phyloP scores from a whole-genome alignment of 2,888 invertebrate species.

The Drosophila paranaensis region DNA sequence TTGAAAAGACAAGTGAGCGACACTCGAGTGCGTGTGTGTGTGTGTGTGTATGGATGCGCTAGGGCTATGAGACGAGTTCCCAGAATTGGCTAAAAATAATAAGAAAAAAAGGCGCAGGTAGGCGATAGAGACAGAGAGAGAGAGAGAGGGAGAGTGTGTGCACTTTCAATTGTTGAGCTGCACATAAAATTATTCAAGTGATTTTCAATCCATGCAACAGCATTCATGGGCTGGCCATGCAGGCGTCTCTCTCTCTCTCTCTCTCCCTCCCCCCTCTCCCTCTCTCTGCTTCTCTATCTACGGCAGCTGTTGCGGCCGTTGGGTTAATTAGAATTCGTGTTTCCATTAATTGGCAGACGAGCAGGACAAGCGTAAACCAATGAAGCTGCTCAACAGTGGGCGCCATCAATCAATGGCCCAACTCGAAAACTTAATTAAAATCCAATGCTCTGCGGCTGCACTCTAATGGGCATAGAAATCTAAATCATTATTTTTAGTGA shows the following conservation, averaged over 20 bases:
- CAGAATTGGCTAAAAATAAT: slow-evolving; percentile 9
- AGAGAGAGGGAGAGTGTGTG: not conserved
- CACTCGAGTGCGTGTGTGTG: not conserved
- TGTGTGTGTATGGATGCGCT: not conserved
- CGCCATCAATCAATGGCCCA: slow-evolving; percentile 45
- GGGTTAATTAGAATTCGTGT: slow-evolving; percentile 45
- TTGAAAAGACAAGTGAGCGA: slow-evolving; percentile 47
- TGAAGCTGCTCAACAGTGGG: not conserved
- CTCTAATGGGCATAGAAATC: slow-evolving; percentile 19
- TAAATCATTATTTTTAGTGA: slow-evolving; percentile 18
- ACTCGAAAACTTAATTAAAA: slow-evolving; percentile 66
- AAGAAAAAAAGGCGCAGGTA: slow-evolving; percentile 7
- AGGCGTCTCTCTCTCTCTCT: not conserved
- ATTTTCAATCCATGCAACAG: not conserved
- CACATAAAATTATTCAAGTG: slow-evolving; percentile 38
- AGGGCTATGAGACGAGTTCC: slow-evolving; percentile 11
- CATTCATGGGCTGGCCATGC: not conserved
- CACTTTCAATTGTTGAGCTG: slow-evolving; percentile 4
- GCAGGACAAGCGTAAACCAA: not conserved
- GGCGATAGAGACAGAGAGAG: slow-evolving; percentile 3
- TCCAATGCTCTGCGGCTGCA: not conserved
- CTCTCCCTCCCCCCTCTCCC: too few species aligned
- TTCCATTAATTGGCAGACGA: slow-evolving; percentile 10
- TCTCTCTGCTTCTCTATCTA: not conserved
- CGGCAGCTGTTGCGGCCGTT: slow-evolving; percentile 1